Evolutionary conservation across 2,888 invertebrate genomes (phyloP).

Genomic region (Tyria jacobaeae): DNA sequence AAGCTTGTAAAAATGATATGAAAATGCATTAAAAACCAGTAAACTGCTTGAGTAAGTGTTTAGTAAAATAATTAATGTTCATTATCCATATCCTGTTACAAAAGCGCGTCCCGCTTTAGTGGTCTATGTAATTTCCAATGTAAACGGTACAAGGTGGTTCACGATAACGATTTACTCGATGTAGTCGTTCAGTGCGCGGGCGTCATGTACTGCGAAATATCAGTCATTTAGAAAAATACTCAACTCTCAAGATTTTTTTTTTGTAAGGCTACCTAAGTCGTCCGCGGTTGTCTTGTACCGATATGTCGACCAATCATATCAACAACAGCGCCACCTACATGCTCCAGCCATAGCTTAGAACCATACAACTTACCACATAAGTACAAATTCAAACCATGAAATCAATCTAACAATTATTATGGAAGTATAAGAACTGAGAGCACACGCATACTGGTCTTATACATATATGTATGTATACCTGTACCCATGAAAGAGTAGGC

Average conservation of each 20-base stretch:
- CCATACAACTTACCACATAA: not conserved
- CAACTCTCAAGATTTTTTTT: not conserved
- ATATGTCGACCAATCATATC: too few relatives aligned
- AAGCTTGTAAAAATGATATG: too few relatives aligned
- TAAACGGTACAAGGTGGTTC: constrained; percentile 31
- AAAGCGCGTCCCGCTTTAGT: constrained; percentile 33
- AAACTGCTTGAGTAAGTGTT: constrained; percentile 8
- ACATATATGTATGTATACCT: too few relatives aligned
- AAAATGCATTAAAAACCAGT: not conserved
- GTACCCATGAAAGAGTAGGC: too few relatives aligned
- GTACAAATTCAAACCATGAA: too few relatives aligned
- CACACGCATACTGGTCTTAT: too few relatives aligned
- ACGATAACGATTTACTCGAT: constrained; percentile 33
- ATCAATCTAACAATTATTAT: too few relatives aligned
- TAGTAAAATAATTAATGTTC: constrained; percentile 43
- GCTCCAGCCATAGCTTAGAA: not conserved
- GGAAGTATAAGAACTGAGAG: too few relatives aligned
- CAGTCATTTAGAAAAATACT: too few relatives aligned
- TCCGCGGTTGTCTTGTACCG: too few relatives aligned
- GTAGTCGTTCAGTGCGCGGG: constrained; percentile 27
- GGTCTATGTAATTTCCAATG: constrained; percentile 28
- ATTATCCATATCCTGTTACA: constrained; percentile 48
- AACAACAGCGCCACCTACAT: not conserved
- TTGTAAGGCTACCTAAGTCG: too few relatives aligned
- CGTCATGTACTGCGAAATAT: constrained; percentile 7